phyloP scores from a whole-genome alignment of 2,888 invertebrate species.

The Meteorus cinctellus region DNA sequence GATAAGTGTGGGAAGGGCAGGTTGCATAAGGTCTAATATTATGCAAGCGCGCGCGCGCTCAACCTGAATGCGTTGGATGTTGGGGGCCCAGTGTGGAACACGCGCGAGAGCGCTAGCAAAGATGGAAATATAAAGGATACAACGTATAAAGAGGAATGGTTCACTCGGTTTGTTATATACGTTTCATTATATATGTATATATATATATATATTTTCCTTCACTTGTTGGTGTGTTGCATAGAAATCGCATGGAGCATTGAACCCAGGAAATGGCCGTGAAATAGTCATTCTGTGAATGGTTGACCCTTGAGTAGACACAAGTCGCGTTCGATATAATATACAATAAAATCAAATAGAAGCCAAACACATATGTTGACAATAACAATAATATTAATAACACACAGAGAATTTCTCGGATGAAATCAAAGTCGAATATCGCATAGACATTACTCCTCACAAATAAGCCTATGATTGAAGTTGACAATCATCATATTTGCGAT shows the following conservation, averaged over 20 bases:
- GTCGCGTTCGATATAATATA: conserved; percentile 9
- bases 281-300: conserved; percentile 69
- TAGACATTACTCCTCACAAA: not conserved
- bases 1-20: conserved; percentile 74
- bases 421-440: not conserved
- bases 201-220: conserved; percentile 49
- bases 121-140: not conserved
- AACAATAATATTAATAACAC: not conserved
- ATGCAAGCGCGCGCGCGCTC: conserved; percentile 63
- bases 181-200: conserved; percentile 8
- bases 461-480: not conserved
- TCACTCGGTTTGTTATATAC: conserved; percentile 51
- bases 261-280: conserved; percentile 71
- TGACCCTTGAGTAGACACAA: conserved; percentile 56
- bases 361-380: not conserved
- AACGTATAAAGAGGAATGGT: conserved; percentile 54
- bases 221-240: conserved; percentile 61
- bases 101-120: not conserved
- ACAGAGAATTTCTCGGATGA: not conserved
- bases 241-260: conserved; percentile 69
- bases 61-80: conserved; percentile 67
- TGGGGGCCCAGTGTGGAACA: conserved; percentile 43
- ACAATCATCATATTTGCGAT: not conserved
- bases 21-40: conserved; percentile 71
- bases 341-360: not conserved